These are phyloP conservation scores for Bergia puertoricense DNA, from an alignment of 92 coral and sea anemone species.

Conservation along the genomic window DNA sequence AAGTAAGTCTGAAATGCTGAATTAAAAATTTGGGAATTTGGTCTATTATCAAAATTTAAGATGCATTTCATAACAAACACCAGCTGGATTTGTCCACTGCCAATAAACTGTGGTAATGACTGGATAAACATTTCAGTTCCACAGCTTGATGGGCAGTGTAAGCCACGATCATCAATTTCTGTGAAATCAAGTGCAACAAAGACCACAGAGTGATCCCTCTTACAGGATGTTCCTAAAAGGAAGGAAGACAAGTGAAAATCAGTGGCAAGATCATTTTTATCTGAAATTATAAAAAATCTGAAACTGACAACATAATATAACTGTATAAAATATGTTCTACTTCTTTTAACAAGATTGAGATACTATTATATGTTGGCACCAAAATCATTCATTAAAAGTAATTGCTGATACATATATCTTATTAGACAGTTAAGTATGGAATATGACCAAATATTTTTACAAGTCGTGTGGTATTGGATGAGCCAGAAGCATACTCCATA, in stretches of 20 bases:
- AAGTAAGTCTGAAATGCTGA: conserved; percentile 22
- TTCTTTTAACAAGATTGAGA: no score
- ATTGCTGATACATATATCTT: no score
- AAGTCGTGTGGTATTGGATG: no score
- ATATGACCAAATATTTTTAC: no score
- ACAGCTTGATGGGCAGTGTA: conserved; percentile 28
- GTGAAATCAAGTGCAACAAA: conserved; percentile 38
- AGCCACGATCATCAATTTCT: conserved; percentile 12
- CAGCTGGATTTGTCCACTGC: conserved; percentile 35
- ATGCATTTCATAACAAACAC: conserved; percentile 43
- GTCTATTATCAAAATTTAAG: conserved; percentile 15
- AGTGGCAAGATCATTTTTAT: no score
- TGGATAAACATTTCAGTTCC: conserved; percentile 21
- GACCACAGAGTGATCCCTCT: conserved; percentile 18
- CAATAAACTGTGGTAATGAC: conserved; percentile 1
- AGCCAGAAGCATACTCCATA: no score
- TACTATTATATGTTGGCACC: no score
- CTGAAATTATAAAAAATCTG: no score
- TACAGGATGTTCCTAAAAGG: conserved; percentile 16
- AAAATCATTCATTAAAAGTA: no score
- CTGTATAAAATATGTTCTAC: no score
- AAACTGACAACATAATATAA: no score
- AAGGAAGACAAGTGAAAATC: neutral
- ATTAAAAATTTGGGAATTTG: conserved; percentile 8
- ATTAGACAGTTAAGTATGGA: no score